A percentile compares a stretch with the other conserved stretches of the same genome.
Conservation (phyloP, 2,888 invertebrate genomes). For the Caenorhabditis japonica region DNA sequence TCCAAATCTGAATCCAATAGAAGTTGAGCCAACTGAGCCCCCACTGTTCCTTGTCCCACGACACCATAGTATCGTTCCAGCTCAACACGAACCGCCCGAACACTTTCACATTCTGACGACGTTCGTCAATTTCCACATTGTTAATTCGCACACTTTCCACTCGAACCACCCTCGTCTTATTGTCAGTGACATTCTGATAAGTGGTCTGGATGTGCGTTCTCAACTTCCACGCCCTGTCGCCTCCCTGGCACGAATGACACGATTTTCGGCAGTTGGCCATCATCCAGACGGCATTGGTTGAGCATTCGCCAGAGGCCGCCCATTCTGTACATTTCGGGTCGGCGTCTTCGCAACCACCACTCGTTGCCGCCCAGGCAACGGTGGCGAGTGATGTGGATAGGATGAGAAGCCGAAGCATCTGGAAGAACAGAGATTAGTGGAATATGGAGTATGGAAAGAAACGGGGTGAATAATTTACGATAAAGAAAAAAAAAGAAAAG, state of each 20-base stretch:
- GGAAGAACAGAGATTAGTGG: constrained; percentile 6
- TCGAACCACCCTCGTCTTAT: constrained; percentile 61
- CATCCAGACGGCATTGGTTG: constrained; percentile 77
- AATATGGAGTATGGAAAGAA: not conserved
- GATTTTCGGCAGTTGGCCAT: constrained; percentile 77
- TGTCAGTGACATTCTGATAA: constrained; percentile 69
- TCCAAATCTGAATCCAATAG: constrained; percentile 77
- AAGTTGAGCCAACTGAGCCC: constrained; percentile 77
- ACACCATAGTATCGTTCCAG: constrained; percentile 76
- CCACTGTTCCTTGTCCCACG: constrained; percentile 77
- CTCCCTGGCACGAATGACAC: constrained; percentile 77
- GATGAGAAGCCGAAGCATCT: constrained; percentile 56
- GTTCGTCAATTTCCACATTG: constrained; percentile 75
- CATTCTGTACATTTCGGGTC: constrained; percentile 76
- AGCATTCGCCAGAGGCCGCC: constrained; percentile 77
- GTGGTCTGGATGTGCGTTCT: constrained; percentile 71
- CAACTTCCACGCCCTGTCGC: constrained; percentile 76
- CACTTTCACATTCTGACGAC: constrained; percentile 71
- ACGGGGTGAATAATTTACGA: constrained; percentile 14
- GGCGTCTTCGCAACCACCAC: constrained; percentile 71
- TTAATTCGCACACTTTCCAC: constrained; percentile 75
- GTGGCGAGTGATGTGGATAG: constrained; percentile 31
- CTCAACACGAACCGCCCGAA: constrained; percentile 75
- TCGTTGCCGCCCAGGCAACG: constrained; percentile 24
- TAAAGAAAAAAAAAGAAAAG: not conserved